Base-by-base conservation (phyloP, 2,888 invertebrate genomes). In the Zygothrica quintamaculata region DNA sequence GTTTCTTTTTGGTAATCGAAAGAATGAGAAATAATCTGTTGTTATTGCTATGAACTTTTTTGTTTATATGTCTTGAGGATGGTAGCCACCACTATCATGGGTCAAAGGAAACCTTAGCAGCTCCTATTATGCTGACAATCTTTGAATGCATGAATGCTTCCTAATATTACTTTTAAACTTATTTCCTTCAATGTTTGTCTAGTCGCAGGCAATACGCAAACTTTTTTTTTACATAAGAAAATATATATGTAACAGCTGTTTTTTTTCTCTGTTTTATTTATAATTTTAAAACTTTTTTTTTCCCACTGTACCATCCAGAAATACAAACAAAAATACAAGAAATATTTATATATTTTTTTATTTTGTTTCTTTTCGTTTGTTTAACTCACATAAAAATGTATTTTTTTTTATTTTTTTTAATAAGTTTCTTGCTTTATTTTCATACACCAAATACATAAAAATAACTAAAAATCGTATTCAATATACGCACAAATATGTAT, bases 321-420 rank as follows among this genome's bases (percentile, higher is more conserved):
- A 64, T 9, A 37, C 33, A 57, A 65, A 74, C 66, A 74, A 60
- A 47, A 66, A 52, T 66, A 67, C 62, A 50, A 42, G 42, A 64
- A 47, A 50, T 12, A 12, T 39, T 34, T 29, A 36, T 34, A 39
- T 43, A 53, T 26, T 46, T 31, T 44, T 40, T 52, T 47, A 33
- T 48, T 22, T 33, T 29, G 47, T 56, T 57, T 48, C 52, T 60
- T 52, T 73, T 60, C 67, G 62, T 79, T 56, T 74, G 70, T 68
- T 86, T 57, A 86, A 84, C 80, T 79, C 80, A 84, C 80, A 80
- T 74, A 71, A 62, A 76, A 74, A n/a, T n/a, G n/a, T n/a, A n/a
- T n/a, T n/a, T n/a, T n/a, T n/a, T n/a, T n/a, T n/a, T 69, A n/a
- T n/a, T n/a, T 72, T 68, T 74, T 65, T 80, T 80, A 84, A 86